Base-by-base conservation (phyloP, 2,888 invertebrate species). In the Serripes groenlandicus region DNA sequence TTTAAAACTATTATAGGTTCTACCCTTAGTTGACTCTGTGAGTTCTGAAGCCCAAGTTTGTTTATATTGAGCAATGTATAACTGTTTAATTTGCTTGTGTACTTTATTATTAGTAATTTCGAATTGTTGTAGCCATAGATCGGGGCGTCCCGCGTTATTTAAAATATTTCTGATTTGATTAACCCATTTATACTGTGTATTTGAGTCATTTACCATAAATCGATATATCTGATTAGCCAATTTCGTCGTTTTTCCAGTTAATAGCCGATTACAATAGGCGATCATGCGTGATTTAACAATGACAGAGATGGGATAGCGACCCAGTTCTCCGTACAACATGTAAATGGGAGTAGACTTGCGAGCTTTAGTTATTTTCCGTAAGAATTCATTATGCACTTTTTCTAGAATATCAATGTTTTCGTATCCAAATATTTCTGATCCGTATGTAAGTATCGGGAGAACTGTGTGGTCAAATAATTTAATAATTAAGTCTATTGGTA, bases 401-500 rank as follows among this genome's bases (percentile, higher is more conserved):
- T 56, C 64, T 11, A 68, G 30, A 0, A 58, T 30, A 1, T 78
- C 69, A 37, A 26, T 15, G 21, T 54, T 58, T 2, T 78, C 73
- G 66, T 23, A 56, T 3, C 78, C 79, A 73, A 54, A 79, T 11
- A 62, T 26, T 28, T 74, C 74, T 23, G 54, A 79, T 4, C 35
- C 60, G 54, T 79, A 73, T 0, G 52, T 68, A n/a, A 74, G 26
- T 26, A 79, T 60, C 3, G 78, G 66, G 9, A 74, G 18, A 21
- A 74, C 68, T 11, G 74, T 60, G 23, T 69, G 35, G 56, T 74
- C 78, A 60, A 78, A 73, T 30, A 78, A 28, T 42, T 78, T 68
- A 7, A 73, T 35, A 21, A 49, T 21, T 49, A 49, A 49, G 21
- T 75, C 69, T 11, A 79, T 9, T 28, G 75, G 71, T 15, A 80